A percentile compares a stretch with the other conserved stretches of the same genome.
These are phyloP conservation scores for Macrobrachium rosenbergii DNA, from an alignment of 1,140 invertebrate genomes.

Conservation along the genomic window DNA sequence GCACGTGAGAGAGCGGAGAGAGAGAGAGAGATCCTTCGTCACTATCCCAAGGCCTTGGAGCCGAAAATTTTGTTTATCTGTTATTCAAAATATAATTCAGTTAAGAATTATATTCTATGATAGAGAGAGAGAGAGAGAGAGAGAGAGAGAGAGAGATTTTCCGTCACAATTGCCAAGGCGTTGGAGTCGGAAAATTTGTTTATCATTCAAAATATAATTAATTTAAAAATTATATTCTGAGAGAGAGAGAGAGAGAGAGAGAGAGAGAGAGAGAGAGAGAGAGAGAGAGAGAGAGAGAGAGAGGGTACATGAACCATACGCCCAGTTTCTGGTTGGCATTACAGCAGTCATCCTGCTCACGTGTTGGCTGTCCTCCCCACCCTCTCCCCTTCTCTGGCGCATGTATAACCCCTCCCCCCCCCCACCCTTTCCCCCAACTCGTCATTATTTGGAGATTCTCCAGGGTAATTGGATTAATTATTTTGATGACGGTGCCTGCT, in stretches of 20 bases:
- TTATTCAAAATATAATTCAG: no score
- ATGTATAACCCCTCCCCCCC: neutral
- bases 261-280: neutral
- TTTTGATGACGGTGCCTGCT: no score
- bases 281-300: neutral
- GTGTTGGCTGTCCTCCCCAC: neutral
- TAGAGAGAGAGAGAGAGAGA: neutral
- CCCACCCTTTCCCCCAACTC: neutral
- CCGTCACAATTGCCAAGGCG: no score
- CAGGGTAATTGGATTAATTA: no score
- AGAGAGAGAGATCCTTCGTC: no score
- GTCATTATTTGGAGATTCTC: neutral
- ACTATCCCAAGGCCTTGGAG: no score
- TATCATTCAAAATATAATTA: no score
- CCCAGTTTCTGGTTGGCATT: neutral
- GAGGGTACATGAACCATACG: neutral
- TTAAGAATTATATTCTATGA: neutral
- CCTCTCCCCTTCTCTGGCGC: neutral
- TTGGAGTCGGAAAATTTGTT: no score
- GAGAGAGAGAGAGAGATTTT: neutral
- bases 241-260: no score
- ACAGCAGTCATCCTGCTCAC: neutral
- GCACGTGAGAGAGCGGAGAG: no score
- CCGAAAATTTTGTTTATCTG: no score
- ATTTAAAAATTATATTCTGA: neutral